Conservation (phyloP, 2,113 vertebrate genomes). For the Myrmecophaga tridactyla region DNA sequence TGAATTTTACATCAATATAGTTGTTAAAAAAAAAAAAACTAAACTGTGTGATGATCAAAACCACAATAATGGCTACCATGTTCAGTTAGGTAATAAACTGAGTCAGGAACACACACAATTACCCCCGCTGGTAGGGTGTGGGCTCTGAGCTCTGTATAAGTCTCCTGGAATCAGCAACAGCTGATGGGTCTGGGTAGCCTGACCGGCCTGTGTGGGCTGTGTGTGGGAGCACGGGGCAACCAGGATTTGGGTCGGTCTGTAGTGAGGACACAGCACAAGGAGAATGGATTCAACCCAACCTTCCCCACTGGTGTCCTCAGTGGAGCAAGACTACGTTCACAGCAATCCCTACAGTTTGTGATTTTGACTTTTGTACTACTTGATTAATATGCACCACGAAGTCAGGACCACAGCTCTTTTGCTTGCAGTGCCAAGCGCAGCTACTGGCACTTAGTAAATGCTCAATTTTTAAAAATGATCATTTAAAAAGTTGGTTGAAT, state of each 20-base stretch:
- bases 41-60: background rate
- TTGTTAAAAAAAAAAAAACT: background rate
- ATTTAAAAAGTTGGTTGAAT: background rate
- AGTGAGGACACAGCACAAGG: background rate
- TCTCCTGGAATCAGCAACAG: background rate
- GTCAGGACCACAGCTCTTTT: background rate
- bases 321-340: background rate
- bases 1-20: background rate
- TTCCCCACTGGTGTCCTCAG: background rate
- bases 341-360: background rate
- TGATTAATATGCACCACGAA: background rate
- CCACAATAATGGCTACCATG: background rate
- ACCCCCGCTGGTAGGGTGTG: background rate
- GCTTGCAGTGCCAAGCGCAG: background rate
- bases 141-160: background rate
- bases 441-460: background rate
- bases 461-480: background rate
- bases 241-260: background rate
- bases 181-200: background rate
- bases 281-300: background rate
- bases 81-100: background rate
- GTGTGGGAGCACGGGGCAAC: no score
- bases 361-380: background rate
- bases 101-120: background rate
- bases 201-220: no score